Percentiles rank a stretch among this genome's conserved stretches.
Conservation (phyloP, 2,113 vertebrate species). For the Eurystomus gularis region DNA sequence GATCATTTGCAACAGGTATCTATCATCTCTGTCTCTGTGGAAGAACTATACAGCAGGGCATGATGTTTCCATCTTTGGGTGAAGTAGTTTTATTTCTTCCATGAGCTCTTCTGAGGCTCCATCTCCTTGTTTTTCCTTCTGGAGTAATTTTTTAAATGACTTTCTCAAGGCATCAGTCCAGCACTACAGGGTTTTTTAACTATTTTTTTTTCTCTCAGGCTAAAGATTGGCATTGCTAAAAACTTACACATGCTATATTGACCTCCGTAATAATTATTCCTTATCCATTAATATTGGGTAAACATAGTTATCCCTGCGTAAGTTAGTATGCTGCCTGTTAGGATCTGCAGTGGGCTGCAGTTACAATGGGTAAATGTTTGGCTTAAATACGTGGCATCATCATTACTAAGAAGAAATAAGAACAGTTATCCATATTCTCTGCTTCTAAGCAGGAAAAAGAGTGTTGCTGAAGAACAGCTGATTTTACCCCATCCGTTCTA, state of each 20-base stretch:
- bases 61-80: not conserved
- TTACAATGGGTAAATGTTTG: not conserved
- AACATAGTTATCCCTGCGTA: not conserved
- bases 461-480: not conserved
- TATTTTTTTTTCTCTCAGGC: not conserved
- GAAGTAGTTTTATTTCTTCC: not conserved
- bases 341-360: not conserved
- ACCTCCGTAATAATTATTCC: not conserved
- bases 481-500: not conserved
- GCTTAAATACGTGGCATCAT: not conserved
- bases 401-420: not conserved
- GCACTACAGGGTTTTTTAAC: rapidly evolving
- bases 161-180: not conserved
- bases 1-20: not conserved
- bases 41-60: not conserved
- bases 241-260: not conserved
- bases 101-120: not conserved
- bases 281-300: not conserved
- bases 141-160: not conserved
- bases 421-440: not conserved
- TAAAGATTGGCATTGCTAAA: not conserved
- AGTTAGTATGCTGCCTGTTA: not conserved
- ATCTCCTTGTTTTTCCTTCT: not conserved
- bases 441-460: not conserved
- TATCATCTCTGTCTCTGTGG: not conserved